phyloP scores from a whole-genome alignment of 2,888 invertebrate species.

The Actias luna region DNA sequence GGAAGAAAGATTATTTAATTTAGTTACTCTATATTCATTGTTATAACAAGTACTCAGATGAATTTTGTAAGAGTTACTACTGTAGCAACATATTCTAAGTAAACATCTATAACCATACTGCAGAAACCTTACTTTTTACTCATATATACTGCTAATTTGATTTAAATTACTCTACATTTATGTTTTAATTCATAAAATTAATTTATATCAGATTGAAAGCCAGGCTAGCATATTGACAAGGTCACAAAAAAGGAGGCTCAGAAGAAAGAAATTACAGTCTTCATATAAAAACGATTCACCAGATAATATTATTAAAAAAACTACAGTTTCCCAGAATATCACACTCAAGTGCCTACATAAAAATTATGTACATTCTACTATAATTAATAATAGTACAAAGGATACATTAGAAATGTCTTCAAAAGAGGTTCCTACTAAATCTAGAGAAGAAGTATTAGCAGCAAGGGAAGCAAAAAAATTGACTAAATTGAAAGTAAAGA shows the following conservation, averaged over 20 bases:
- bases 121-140: not conserved
- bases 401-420: conserved; percentile 46
- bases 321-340: not conserved
- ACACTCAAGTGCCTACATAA: conserved; percentile 10
- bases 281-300: conserved; percentile 20
- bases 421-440: conserved; percentile 42
- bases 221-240: conserved; percentile 4
- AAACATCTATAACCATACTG: not conserved
- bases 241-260: conserved; percentile 45
- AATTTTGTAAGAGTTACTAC: not conserved
- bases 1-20: too few relatives aligned
- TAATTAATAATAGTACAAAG: conserved; percentile 9
- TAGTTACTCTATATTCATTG: not conserved
- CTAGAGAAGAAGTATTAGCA: conserved; percentile 61
- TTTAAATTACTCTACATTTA: not conserved
- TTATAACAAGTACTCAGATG: not conserved
- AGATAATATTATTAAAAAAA: not conserved
- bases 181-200: not conserved
- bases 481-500: conserved; percentile 60
- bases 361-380: conserved; percentile 12
- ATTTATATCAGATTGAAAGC: not conserved
- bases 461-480: conserved; percentile 71
- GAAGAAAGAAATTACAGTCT: conserved; percentile 50
- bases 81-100: not conserved
- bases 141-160: not conserved